These are phyloP conservation scores for Phlogophora meticulosa DNA, from an alignment of 2,888 invertebrate genomes.

Conservation along the genomic window DNA sequence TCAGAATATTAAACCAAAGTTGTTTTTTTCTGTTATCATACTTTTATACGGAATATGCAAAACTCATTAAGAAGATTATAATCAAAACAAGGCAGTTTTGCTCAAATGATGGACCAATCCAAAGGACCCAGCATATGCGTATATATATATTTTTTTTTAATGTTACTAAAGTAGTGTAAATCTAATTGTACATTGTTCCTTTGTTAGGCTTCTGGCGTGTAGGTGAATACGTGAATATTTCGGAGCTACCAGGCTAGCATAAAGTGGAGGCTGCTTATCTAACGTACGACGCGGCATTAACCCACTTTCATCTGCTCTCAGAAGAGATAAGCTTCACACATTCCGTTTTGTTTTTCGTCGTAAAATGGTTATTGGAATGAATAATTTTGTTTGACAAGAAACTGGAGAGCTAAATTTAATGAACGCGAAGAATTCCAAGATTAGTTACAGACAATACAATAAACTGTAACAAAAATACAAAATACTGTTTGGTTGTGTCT, in stretches of 20 bases:
- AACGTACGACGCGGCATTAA: constrained; percentile 35
- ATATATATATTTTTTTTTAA: too few species aligned
- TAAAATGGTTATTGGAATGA: constrained; percentile 17
- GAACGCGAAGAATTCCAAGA: background rate
- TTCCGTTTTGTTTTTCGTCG: constrained; percentile 31
- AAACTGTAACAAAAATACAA: background rate
- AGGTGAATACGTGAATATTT: constrained; percentile 27
- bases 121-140: too few species aligned
- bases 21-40: too few species aligned
- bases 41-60: too few species aligned
- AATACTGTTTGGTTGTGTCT: too few species aligned
- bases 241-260: constrained; percentile 20
- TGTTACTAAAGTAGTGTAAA: too few species aligned
- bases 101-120: too few species aligned
- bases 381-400: constrained; percentile 7
- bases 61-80: too few species aligned
- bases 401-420: background rate
- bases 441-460: constrained; percentile 4
- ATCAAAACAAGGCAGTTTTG: too few species aligned
- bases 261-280: constrained; percentile 43
- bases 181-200: background rate
- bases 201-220: background rate
- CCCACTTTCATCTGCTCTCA: constrained; percentile 47
- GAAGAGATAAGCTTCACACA: constrained; percentile 48
- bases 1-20: too few species aligned